phyloP scores from a whole-genome alignment of 2,888 invertebrate species.

The Gastracanthus pulcherrimus region DNA sequence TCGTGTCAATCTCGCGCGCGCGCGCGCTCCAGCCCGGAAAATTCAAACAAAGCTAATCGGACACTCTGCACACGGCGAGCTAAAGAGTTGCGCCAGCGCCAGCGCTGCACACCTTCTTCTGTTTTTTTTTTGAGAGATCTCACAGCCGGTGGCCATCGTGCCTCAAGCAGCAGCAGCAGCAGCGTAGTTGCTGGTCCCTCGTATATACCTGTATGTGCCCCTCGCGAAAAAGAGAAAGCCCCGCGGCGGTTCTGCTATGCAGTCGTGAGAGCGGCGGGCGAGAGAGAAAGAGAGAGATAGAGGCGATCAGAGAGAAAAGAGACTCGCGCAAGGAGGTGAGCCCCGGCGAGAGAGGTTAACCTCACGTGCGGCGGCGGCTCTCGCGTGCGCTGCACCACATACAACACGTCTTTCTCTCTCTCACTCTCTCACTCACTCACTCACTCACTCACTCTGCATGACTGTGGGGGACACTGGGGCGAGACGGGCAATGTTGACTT shows the following conservation, averaged over 20 bases:
- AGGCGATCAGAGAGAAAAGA: slow-evolving; percentile 22
- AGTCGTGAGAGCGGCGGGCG: not conserved
- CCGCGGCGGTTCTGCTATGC: slow-evolving; percentile 38
- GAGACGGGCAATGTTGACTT: too few species aligned
- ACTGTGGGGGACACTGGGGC: too few species aligned
- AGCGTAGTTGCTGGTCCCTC: not conserved
- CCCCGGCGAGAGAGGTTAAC: slow-evolving; percentile 26
- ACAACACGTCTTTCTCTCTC: too few species aligned
- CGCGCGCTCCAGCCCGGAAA: not conserved
- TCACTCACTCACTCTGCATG: too few species aligned
- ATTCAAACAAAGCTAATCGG: slow-evolving; percentile 5
- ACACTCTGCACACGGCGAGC: too few species aligned
- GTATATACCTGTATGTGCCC: not conserved
- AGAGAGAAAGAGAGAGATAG: slow-evolving; percentile 17
- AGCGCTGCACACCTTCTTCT: not conserved
- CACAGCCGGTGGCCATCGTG: not conserved
- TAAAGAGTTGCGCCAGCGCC: too few species aligned
- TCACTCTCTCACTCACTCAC: too few species aligned
- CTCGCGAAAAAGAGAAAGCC: slow-evolving; percentile 62
- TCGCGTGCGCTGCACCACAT: slow-evolving; percentile 19
- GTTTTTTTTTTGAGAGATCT: not conserved
- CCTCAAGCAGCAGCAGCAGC: too few species aligned
- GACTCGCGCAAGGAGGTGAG: slow-evolving; percentile 17
- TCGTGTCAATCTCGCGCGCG: not conserved
- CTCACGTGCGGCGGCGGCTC: slow-evolving; percentile 16